Percentiles rank a stretch among this genome's conserved stretches.
These are phyloP conservation scores for Watsonalla cultraria DNA, from an alignment of 2,888 invertebrate genomes.

Conservation along the genomic window DNA sequence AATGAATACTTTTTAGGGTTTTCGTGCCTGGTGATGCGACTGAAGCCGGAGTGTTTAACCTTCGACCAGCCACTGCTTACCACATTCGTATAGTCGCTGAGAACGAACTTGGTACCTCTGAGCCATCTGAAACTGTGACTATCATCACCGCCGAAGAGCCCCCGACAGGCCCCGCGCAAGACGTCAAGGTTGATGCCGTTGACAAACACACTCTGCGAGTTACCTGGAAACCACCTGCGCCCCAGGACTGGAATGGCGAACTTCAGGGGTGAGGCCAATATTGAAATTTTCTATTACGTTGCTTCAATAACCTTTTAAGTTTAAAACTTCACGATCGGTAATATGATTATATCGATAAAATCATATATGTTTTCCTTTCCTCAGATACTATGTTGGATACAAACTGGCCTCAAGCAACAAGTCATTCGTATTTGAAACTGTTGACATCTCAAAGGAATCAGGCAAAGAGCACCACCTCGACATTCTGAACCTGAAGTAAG, in stretches of 20 bases:
- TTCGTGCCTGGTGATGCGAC: conserved; percentile 93
- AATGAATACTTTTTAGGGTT: conserved; percentile 69
- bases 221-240: conserved; percentile 93
- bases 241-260: conserved; percentile 95
- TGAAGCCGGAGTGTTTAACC: conserved; percentile 92
- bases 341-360: background rate
- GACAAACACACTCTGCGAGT: conserved; percentile 93
- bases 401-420: conserved; percentile 90
- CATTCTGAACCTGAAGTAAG: conserved; percentile 86
- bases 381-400: conserved; percentile 94
- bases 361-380: conserved; percentile 22
- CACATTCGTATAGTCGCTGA: conserved; percentile 95
- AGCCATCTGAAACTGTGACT: conserved; percentile 94
- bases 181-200: conserved; percentile 90
- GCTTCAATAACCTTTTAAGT: too few species aligned
- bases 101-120: conserved; percentile 95
- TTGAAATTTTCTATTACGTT: too few species aligned
- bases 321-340: too few species aligned
- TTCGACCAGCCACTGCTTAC: conserved; percentile 94
- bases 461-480: conserved; percentile 93
- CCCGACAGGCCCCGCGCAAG: conserved; percentile 90
- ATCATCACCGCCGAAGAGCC: conserved; percentile 97
- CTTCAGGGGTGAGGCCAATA: conserved; percentile 75
- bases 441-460: conserved; percentile 94
- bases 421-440: conserved; percentile 93